A percentile compares a stretch with the other conserved stretches of the same genome.
Conservation (phyloP, 2,888 invertebrate genomes). For the Epiperipatus broadwayi region DNA sequence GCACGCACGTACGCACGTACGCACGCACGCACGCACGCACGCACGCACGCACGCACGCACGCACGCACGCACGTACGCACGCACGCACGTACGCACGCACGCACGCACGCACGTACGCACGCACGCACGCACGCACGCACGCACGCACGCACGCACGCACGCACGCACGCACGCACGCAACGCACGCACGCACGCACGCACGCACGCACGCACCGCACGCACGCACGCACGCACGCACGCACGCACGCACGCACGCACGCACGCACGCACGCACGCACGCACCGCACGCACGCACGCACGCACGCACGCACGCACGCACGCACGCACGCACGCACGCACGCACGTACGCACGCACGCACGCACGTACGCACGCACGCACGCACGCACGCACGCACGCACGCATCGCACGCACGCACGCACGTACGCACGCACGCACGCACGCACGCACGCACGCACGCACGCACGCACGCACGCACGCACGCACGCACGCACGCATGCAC, state of each 20-base stretch:
- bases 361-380: slow-evolving; percentile 12
- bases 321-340: slow-evolving; percentile 11
- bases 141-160: slow-evolving; percentile 10
- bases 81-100: slow-evolving; percentile 15
- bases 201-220: too few species aligned
- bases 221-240: slow-evolving; percentile 6
- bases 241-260: slow-evolving; percentile 9
- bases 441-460: slow-evolving; percentile 3
- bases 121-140: slow-evolving; percentile 8
- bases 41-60: slow-evolving; percentile 16
- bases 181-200: slow-evolving; percentile 10
- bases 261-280: slow-evolving; percentile 10
- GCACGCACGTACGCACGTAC: slow-evolving; percentile 1
- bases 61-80: slow-evolving; percentile 15
- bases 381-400: slow-evolving; percentile 12
- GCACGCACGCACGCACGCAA: slow-evolving; percentile 8
- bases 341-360: slow-evolving; percentile 12
- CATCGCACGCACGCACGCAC: slow-evolving; percentile 4
- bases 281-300: too few species aligned
- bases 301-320: slow-evolving; percentile 10
- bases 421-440: slow-evolving; percentile 3
- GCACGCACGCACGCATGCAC: slow-evolving; percentile 3
- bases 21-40: slow-evolving; percentile 15
- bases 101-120: slow-evolving; percentile 15
- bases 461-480: slow-evolving; percentile 1